Evolutionary conservation across 2,888 invertebrate genomes (phyloP).

Genomic region (Drosophila emarginata): DNA sequence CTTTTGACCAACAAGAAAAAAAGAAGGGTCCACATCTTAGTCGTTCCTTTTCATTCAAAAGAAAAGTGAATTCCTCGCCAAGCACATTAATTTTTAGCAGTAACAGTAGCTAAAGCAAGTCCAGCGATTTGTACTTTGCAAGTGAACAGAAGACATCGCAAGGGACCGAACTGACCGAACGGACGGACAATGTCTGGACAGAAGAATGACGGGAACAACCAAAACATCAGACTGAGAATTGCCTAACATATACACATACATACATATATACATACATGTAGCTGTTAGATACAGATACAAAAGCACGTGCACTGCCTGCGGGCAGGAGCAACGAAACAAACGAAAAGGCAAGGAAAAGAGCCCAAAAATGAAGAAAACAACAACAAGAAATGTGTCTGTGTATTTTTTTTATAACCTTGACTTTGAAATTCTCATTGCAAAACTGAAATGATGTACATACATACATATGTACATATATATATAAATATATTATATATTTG

Average conservation of each 20-base stretch:
- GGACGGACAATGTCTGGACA: slow-evolving; percentile 49
- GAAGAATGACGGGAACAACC: slow-evolving; percentile 32
- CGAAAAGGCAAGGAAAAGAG: slow-evolving; percentile 36
- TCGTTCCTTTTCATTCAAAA: slow-evolving; percentile 14
- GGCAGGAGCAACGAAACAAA: slow-evolving; percentile 33
- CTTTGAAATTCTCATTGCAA: slow-evolving; percentile 77
- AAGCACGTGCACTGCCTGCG: slow-evolving; percentile 61
- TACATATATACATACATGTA: slow-evolving; percentile 31
- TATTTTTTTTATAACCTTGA: slow-evolving; percentile 73
- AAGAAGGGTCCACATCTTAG: slow-evolving; percentile 8
- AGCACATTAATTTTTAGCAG: slow-evolving; percentile 52
- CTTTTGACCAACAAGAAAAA: slow-evolving; percentile 21
- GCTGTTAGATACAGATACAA: slow-evolving; percentile 22
- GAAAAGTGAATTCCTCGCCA: slow-evolving; percentile 51
- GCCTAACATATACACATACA: slow-evolving; percentile 56
- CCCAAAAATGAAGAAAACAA: slow-evolving; percentile 32
- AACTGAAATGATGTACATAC: slow-evolving; percentile 31
- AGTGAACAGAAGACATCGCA: slow-evolving; percentile 64
- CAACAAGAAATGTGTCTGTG: slow-evolving; percentile 50
- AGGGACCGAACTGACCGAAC: slow-evolving; percentile 34
- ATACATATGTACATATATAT: slow-evolving; percentile 13
- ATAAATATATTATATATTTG: slow-evolving; percentile 8
- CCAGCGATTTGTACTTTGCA: slow-evolving; percentile 62
- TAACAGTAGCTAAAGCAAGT: slow-evolving; percentile 23
- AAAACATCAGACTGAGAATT: slow-evolving; percentile 36